Evolutionary conservation across 2,797 vertebrate species (phyloP).

Genomic region (Poecilia gillii): DNA sequence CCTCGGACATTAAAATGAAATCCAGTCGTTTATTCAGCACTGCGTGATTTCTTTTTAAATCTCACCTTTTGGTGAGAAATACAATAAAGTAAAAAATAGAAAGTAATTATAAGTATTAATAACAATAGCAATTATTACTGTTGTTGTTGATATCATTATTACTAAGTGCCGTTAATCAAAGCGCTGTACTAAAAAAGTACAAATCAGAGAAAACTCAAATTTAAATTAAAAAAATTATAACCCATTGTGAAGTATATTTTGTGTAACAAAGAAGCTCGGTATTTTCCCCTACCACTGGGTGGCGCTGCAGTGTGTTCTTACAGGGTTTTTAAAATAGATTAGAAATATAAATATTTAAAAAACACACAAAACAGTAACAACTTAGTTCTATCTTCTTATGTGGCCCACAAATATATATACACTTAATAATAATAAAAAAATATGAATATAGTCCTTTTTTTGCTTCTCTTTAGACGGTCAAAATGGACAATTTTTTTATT

Average conservation of each 20-base stretch:
- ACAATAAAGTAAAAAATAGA: not conserved
- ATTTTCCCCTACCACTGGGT: conserved; percentile 25
- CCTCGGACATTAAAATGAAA: conserved; percentile 21
- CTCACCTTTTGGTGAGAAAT: not conserved
- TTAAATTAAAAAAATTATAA: not conserved
- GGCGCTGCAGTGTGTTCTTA: conserved; percentile 19
- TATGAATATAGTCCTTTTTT: not conserved
- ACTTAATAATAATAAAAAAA: not conserved
- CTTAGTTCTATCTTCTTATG: not conserved
- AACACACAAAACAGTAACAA: not conserved
- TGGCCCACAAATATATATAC: not conserved
- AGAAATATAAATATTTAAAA: not conserved
- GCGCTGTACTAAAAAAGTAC: not conserved
- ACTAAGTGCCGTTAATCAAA: not conserved
- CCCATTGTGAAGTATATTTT: not conserved
- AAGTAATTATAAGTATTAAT: not conserved
- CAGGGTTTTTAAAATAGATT: not conserved
- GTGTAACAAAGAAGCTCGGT: not conserved
- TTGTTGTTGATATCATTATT: not conserved
- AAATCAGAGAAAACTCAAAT: not conserved
- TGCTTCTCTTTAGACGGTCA: not conserved
- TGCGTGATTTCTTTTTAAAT: not conserved
- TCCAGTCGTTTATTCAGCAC: not conserved
- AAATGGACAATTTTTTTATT: not conserved
- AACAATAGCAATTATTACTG: not conserved